Percentiles rank a stretch among this genome's conserved stretches.
Conservation (phyloP, 1,140 invertebrate species). For the Pentalonia nigronervosa region DNA sequence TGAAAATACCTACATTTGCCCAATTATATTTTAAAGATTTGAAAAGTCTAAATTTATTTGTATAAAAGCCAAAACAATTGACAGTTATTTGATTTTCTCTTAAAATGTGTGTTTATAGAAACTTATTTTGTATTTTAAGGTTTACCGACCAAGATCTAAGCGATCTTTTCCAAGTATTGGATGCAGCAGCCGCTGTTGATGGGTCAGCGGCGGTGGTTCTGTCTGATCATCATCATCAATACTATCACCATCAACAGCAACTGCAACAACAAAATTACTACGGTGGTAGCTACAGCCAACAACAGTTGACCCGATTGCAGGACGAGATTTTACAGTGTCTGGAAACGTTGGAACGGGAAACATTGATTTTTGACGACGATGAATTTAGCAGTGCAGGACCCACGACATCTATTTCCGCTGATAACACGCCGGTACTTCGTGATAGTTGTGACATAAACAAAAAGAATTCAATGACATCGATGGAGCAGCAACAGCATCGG, state of each 20-base stretch:
- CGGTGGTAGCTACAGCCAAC: background rate
- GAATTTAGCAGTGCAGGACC: background rate
- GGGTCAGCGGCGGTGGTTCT: constrained; percentile 64
- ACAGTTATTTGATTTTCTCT: background rate
- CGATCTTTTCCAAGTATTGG: constrained; percentile 22
- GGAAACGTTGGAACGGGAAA: constrained; percentile 79
- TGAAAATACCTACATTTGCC: background rate
- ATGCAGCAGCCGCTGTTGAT: constrained; percentile 70
- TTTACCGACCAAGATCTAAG: background rate
- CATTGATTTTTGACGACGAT: constrained; percentile 63
- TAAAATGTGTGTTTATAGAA: background rate
- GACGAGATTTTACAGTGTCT: constrained; percentile 82
- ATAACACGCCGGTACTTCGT: background rate
- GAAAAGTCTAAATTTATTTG: background rate
- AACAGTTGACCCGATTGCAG: constrained; percentile 77
- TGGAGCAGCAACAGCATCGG: background rate
- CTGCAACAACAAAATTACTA: constrained; percentile 74
- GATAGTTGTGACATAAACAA: background rate
- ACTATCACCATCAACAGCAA: background rate
- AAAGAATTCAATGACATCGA: background rate
- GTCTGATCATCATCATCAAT: constrained; percentile 45
- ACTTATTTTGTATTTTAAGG: background rate
- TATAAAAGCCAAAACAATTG: background rate
- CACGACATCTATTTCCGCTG: background rate
- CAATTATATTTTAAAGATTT: background rate